Evolutionary conservation across 1,140 invertebrate genomes (phyloP), one percentile per base, ranked within the genome.

Genomic region (Magallana angulata): DNA sequence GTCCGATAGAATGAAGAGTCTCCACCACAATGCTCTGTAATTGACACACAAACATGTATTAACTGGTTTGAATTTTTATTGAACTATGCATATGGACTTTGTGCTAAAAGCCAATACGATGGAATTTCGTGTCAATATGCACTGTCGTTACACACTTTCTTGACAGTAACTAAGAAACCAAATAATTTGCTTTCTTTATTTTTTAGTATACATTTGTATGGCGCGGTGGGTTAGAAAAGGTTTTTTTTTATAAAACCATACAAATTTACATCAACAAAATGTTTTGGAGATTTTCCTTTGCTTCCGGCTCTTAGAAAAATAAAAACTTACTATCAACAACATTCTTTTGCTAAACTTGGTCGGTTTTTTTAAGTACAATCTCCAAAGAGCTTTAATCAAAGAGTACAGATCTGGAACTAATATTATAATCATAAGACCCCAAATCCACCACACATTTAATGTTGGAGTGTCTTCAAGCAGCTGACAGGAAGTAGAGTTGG

Each of bases 371-470:
- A 76, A 76, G 36, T 30, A 76, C 2, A 12, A 4, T 76, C 68
- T 76, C 68, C 68, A 76, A 2, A 76, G 7, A 4, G 24, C 24
- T 12, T 11, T 9, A 76, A 76, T 11, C 24, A 76, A 30, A 30
- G 68, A 30, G 68, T 76, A 76, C 8, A 76, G 24, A 30, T 76
- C 68, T 36, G 68, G 68, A 76, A 76, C 24, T 30, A 76, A 18
- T 8, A 76, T 76, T 30, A 12, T 30, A 76, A 76, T 76, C 14
- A 76, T 30, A 11, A 76, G 68, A 30, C 68, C 68, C 68, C 68
- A 76, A 76, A 76, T 76, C 68, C 68, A 76, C 68, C 7, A 30
- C 24, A 76, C 68, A 12, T 76, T 76, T 8, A 76, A 30, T 24
- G 68, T 12, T 3, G 68, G 68, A 4, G 68, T 76, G 18, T 76